Evolutionary conservation across 2,113 vertebrate species (phyloP).

Genomic region (Sylvia atricapilla): DNA sequence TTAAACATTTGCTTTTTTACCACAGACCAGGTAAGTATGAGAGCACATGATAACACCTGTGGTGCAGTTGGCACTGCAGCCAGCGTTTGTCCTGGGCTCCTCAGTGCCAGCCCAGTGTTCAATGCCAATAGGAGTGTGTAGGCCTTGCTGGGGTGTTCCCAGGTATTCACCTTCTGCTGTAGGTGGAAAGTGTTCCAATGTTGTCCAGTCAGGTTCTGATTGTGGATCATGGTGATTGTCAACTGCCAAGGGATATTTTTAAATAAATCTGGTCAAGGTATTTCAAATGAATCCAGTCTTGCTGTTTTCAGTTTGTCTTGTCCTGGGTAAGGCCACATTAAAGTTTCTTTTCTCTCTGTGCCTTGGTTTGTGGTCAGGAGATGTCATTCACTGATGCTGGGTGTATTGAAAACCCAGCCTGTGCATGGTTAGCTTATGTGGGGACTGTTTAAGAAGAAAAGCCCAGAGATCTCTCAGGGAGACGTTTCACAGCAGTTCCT

Average conservation of each 20-base stretch:
- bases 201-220: background rate
- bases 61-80: background rate
- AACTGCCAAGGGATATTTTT: constrained; percentile 20
- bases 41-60: accelerated
- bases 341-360: background rate
- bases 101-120: background rate
- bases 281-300: background rate
- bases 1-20: background rate
- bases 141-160: background rate
- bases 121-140: background rate
- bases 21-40: background rate
- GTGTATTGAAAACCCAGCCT: accelerated
- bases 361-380: background rate
- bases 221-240: background rate
- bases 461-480: background rate
- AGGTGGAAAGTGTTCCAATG: background rate
- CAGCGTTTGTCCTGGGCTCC: accelerated
- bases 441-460: background rate
- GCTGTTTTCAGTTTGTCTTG: background rate
- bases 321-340: background rate
- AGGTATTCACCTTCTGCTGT: background rate
- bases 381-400: accelerated
- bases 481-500: background rate
- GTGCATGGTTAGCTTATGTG: accelerated
- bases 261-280: constrained; percentile 20